Conservation (phyloP, 2,797 vertebrate species). For the Acrossocheilus wenchowensis region DNA sequence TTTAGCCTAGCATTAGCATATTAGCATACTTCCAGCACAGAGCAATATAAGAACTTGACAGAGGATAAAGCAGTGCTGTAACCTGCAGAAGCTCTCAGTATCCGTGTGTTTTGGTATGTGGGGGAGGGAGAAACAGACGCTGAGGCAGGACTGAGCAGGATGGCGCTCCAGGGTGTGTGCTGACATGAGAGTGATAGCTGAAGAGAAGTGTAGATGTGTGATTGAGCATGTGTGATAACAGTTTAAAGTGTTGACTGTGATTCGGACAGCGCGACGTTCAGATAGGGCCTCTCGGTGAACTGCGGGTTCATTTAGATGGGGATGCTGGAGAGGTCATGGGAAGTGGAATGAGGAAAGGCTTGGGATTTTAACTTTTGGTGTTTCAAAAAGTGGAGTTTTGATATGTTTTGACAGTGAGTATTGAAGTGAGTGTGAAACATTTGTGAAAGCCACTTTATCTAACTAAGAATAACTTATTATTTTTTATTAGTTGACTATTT, state of each 20-base stretch:
- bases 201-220: conserved; percentile 49
- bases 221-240: conserved; percentile 48
- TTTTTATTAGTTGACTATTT: neutral
- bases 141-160: conserved; percentile 55
- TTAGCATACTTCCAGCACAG: conserved; percentile 10
- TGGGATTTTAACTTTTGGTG: neutral
- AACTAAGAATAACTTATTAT: neutral
- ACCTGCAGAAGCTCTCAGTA: neutral
- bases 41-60: neutral
- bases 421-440: neutral
- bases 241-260: conserved; percentile 42
- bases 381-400: neutral
- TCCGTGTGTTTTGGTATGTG: conserved; percentile 43
- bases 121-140: conserved; percentile 35
- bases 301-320: neutral
- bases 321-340: neutral
- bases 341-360: neutral
- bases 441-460: neutral
- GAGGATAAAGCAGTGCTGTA: neutral
- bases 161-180: conserved; percentile 52
- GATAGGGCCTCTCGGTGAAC: neutral
- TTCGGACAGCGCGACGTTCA: neutral
- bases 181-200: conserved; percentile 49
- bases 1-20: conserved; percentile 5
- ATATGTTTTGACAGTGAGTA: neutral